Evolutionary conservation across 2,888 invertebrate genomes (phyloP), one percentile per base, ranked within the genome.

Genomic region (Ypsolopha scabrella): DNA sequence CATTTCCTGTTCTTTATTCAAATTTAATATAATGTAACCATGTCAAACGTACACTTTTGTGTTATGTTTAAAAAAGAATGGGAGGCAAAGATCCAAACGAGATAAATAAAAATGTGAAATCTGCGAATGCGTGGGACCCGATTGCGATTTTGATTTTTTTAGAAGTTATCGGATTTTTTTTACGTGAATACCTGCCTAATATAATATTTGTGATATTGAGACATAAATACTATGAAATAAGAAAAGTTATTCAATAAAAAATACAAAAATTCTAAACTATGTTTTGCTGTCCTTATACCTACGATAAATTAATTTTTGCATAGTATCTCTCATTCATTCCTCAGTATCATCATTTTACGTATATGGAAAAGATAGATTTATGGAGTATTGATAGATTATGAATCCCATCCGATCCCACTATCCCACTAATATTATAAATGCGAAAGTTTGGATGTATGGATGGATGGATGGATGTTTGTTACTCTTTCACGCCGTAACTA

Each of bases 181-280:
- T 81, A 77, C 65, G 78, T 79, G 81, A 81, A 80, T 82, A 78
- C 68, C 73, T 79, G 66, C 68, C 72, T 80, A 75, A 72, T 76
- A 61, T 37, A 73, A 75, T 69, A 63, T 78, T 79, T 82, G 83
- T 82, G 83, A 83, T 83, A 85, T 72, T 75, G 74, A 76, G 72
- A 61, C 56, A 58, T 51, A 62, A 71, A 63, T 66, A 65, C n/a
- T 9, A 24, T 24, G 13, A 37, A 38, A 14, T 73, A 71, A 76
- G 68, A 78, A 81, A 81, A 81, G 76, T 67, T 81, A 78, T 79
- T 81, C 79, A 82, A 81, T 80, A 81, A 81, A 80, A 81, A 72
- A 73, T 69, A 79, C 65, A 83, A 83, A 83, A 82, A 77, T 81
- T 80, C 75, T 80, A 80, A 37, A 39, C 13, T 11, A 41, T 51